Percentiles rank a stretch among this genome's conserved stretches.
phyloP scores from a whole-genome alignment of 2,113 vertebrate species.

The Anguilla japonica region DNA sequence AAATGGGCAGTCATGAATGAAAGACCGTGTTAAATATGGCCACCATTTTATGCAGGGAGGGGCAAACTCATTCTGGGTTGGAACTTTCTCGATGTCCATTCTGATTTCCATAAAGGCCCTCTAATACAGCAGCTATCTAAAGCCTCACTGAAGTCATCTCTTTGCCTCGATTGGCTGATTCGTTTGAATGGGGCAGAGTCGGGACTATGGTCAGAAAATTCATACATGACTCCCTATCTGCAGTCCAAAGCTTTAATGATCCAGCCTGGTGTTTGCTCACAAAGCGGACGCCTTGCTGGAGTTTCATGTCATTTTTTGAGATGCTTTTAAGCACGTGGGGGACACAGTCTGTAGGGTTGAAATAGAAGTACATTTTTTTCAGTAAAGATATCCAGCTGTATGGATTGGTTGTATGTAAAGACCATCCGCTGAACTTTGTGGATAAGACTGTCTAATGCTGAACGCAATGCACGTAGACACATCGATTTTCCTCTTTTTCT shows the following conservation, averaged over 20 bases:
- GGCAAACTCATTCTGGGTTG: too few relatives aligned
- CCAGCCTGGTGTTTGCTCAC: too few relatives aligned
- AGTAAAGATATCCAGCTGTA: too few relatives aligned
- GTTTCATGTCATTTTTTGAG: neutral
- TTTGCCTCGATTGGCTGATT: neutral
- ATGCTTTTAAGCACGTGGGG: neutral
- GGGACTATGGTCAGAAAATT: neutral
- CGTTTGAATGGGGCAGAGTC: neutral
- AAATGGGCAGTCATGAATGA: neutral
- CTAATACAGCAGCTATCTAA: neutral
- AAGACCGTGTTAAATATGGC: too few relatives aligned
- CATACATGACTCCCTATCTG: neutral
- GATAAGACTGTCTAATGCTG: too few relatives aligned
- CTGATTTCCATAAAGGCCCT: too few relatives aligned
- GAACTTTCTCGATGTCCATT: too few relatives aligned
- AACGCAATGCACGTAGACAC: too few relatives aligned
- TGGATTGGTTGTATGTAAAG: too few relatives aligned
- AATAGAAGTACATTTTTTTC: neutral
- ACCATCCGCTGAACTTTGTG: too few relatives aligned
- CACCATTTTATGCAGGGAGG: too few relatives aligned
- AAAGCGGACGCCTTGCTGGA: neutral
- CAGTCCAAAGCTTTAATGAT: too few relatives aligned
- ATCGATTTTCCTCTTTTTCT: neutral
- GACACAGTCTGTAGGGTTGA: neutral
- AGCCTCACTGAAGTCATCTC: neutral